These are phyloP conservation scores for Gymnocheta viridis DNA, from an alignment of 2,888 invertebrate genomes.

Conservation along the genomic window DNA sequence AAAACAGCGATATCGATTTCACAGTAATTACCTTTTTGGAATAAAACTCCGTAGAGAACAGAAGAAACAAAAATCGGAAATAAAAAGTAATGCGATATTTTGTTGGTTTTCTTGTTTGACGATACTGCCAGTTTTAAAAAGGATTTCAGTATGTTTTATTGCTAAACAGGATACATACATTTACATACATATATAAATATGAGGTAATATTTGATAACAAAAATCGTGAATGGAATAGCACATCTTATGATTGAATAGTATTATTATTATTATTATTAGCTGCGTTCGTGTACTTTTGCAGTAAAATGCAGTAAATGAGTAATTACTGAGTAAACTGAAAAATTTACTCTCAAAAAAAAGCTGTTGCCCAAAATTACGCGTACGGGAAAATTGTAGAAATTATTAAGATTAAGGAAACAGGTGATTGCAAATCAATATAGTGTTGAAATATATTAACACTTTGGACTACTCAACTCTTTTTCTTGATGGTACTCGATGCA, in stretches of 20 bases:
- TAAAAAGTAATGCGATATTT: slow-evolving; percentile 62
- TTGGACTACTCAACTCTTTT: no score
- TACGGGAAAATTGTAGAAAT: no score
- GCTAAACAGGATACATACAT: slow-evolving; percentile 38
- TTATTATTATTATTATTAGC: neutral
- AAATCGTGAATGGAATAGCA: neutral
- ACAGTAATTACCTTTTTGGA: slow-evolving; percentile 62
- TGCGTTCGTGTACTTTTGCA: no score
- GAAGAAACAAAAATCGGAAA: slow-evolving; percentile 53
- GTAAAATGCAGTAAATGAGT: no score
- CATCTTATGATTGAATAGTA: neutral
- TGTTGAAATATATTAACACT: no score
- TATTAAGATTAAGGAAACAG: no score
- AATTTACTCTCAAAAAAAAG: no score
- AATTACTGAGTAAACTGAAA: no score
- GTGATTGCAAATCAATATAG: no score
- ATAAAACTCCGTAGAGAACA: neutral
- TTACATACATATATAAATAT: slow-evolving; percentile 15
- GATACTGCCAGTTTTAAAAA: slow-evolving; percentile 30
- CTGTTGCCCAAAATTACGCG: no score
- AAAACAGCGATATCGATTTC: slow-evolving; percentile 67
- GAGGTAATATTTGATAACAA: neutral
- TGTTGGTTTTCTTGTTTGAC: slow-evolving; percentile 25
- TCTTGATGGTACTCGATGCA: no score
- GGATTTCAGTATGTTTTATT: slow-evolving; percentile 4